Percentiles rank a stretch among this genome's conserved stretches.
Evolutionary conservation across 2,113 vertebrate genomes (phyloP).

Genomic region (Carettochelys insculpta): DNA sequence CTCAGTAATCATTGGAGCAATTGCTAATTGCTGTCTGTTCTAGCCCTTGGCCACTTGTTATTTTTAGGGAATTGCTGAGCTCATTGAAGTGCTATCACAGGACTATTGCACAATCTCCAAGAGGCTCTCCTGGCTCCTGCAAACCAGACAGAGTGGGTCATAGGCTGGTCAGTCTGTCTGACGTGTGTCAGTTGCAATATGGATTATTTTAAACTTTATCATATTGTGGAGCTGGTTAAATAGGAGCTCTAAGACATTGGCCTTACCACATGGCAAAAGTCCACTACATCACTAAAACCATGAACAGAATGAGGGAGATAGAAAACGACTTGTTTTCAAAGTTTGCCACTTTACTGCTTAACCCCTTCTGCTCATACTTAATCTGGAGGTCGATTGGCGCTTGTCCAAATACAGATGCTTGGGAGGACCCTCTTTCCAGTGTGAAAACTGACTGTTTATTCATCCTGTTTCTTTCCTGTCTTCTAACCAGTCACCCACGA

Average conservation of each 20-base stretch:
- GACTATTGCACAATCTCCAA: not conserved
- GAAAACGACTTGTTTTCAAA: no score
- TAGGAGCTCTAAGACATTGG: not conserved
- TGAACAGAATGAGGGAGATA: not conserved
- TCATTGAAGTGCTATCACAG: not conserved
- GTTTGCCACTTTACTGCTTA: no score
- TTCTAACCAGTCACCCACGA: no score
- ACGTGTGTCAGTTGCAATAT: not conserved
- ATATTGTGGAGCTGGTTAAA: not conserved
- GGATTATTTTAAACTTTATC: not conserved
- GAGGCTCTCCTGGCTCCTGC: not conserved
- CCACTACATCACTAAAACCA: not conserved
- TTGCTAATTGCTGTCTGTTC: not conserved
- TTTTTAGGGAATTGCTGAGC: constrained; percentile 16
- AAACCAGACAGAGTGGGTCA: not conserved
- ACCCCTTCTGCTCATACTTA: no score
- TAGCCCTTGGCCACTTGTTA: constrained; percentile 15
- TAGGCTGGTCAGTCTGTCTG: not conserved
- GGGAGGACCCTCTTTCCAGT: no score
- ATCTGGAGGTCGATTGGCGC: no score
- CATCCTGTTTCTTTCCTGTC: no score
- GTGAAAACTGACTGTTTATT: no score
- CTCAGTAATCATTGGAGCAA: not conserved
- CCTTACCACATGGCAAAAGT: not conserved
- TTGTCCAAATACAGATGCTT: no score